Evolutionary conservation across 2,888 invertebrate genomes (phyloP).

Genomic region (Dysmachus trigonus): DNA sequence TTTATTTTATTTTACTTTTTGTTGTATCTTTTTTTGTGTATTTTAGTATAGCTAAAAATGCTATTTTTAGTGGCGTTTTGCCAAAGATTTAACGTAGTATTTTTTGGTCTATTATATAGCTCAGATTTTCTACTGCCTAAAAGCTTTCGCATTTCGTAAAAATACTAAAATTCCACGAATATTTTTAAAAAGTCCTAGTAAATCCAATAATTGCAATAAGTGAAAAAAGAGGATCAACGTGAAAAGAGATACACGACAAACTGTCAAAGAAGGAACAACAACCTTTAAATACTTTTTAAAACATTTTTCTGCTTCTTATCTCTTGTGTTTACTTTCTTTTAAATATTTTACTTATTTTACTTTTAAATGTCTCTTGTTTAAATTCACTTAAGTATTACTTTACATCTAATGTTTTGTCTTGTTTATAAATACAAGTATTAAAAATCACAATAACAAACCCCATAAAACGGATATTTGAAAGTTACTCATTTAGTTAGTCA

Average conservation of each 20-base stretch:
- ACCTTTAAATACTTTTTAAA: slow-evolving; percentile 19
- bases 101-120: slow-evolving; percentile 16
- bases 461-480: slow-evolving; percentile 35
- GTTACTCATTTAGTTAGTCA: not conserved
- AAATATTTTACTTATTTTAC: not conserved
- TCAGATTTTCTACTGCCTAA: slow-evolving; percentile 10
- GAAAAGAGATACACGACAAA: slow-evolving; percentile 1
- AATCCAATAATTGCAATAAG: not conserved
- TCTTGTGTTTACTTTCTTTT: not conserved
- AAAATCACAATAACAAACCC: slow-evolving; percentile 37
- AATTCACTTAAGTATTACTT: not conserved
- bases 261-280: slow-evolving; percentile 25
- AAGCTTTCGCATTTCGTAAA: not conserved
- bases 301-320: not conserved
- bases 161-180: not conserved
- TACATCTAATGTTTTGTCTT: slow-evolving; percentile 6
- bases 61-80: not conserved
- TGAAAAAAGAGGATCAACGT: not conserved
- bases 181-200: not conserved
- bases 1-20: slow-evolving; percentile 3
- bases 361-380: not conserved
- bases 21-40: not conserved
- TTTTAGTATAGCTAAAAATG: slow-evolving; percentile 18
- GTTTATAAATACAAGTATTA: slow-evolving; percentile 2
- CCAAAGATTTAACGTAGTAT: not conserved